phyloP scores from a whole-genome alignment of 1,140 invertebrate species.

The Sweltsa coloradensis region DNA sequence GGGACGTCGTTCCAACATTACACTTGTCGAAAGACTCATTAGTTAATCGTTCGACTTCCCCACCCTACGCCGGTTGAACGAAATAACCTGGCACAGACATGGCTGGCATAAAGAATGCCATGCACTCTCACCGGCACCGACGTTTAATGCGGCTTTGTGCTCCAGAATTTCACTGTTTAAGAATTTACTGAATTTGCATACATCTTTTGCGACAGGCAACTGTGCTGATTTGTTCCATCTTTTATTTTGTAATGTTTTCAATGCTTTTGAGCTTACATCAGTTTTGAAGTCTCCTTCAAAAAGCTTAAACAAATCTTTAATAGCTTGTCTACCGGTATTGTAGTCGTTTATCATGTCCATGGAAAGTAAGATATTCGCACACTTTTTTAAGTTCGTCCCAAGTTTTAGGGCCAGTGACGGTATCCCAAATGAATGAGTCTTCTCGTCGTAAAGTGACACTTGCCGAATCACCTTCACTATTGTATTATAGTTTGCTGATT shows the following conservation, averaged over 20 bases:
- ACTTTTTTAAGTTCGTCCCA: conserved; percentile 6
- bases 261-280: background rate
- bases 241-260: conserved; percentile 4
- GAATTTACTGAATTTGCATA: background rate
- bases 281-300: background rate
- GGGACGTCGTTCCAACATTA: background rate
- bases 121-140: too few species aligned
- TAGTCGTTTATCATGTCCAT: background rate
- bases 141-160: background rate
- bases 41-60: background rate
- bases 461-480: background rate
- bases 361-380: background rate
- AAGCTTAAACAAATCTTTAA: background rate
- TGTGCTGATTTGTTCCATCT: background rate
- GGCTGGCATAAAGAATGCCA: background rate
- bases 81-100: background rate
- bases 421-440: background rate
- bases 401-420: conserved; percentile 2
- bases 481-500: background rate
- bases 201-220: conserved; percentile 1
- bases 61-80: background rate
- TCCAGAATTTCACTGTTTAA: background rate
- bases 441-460: conserved; percentile 1
- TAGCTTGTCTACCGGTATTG: background rate
- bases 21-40: background rate